Conservation (phyloP, 1,140 invertebrate genomes). For the Myzus persicae region DNA sequence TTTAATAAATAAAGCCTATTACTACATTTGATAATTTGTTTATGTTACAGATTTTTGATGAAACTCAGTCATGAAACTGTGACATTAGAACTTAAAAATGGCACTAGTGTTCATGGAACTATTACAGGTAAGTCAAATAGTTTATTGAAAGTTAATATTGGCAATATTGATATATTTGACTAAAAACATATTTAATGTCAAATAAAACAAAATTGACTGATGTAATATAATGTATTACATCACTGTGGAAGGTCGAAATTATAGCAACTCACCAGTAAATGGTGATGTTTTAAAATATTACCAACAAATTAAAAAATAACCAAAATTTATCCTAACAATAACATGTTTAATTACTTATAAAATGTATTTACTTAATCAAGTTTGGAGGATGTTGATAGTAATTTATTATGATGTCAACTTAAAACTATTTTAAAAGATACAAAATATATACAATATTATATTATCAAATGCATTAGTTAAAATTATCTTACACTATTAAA, state of each 20-base stretch:
- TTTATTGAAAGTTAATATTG: not conserved
- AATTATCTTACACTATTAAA: not conserved
- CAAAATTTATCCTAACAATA: not conserved
- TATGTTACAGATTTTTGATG: conserved; percentile 91
- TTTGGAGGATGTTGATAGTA: not conserved
- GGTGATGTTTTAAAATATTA: not conserved
- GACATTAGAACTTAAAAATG: conserved; percentile 99
- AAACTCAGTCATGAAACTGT: conserved; percentile 99
- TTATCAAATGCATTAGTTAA: not conserved
- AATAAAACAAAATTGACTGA: not conserved
- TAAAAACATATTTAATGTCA: not conserved
- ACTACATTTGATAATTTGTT: conserved; percentile 43
- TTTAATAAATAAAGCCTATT: not conserved
- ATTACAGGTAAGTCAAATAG: conserved; percentile 76
- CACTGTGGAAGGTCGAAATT: not conserved
- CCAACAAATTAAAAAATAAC: not conserved
- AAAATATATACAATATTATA: too few relatives aligned
- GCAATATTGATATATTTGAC: fast-evolving
- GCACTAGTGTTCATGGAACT: conserved; percentile 96
- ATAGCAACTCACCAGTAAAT: not conserved
- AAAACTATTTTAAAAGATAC: not conserved
- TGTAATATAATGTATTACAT: not conserved
- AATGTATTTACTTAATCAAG: not conserved
- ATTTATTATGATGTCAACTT: not conserved
- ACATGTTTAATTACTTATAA: not conserved